Conservation (phyloP, 2,113 vertebrate species). For the Garra rufa region DNA sequence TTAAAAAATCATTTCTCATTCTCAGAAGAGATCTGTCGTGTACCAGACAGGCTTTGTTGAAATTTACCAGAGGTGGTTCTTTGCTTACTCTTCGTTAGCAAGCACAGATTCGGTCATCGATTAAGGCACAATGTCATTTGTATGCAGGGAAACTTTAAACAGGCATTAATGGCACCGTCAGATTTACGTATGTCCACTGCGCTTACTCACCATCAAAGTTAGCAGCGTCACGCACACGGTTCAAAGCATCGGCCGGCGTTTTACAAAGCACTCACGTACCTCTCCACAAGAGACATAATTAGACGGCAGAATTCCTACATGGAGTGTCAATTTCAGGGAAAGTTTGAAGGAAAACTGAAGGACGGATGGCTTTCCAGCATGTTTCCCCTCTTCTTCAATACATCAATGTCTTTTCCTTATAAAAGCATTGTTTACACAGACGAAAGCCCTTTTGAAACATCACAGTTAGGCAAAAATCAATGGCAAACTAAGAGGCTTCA, state of each 20-base stretch:
- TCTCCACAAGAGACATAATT: slow-evolving; percentile 18
- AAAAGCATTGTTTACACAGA: slow-evolving; percentile 31
- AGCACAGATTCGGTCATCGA: not conserved
- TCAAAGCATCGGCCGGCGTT: slow-evolving; percentile 6
- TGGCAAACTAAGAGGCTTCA: not conserved
- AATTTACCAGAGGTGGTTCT: slow-evolving; percentile 8
- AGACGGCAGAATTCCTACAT: not conserved
- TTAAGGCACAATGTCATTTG: not conserved
- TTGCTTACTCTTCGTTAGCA: slow-evolving; percentile 24
- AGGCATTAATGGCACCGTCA: not conserved
- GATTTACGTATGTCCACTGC: not conserved
- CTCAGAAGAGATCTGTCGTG: not conserved
- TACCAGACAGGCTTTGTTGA: not conserved
- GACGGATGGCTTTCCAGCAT: not conserved
- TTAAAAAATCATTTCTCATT: slow-evolving; percentile 1
- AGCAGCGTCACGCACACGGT: not conserved
- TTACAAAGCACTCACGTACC: not conserved
- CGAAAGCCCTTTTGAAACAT: not conserved
- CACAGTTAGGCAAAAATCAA: not conserved
- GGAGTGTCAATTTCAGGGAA: slow-evolving; percentile 13
- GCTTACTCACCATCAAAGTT: slow-evolving; percentile 17
- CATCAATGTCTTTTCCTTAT: not conserved
- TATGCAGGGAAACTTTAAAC: slow-evolving; percentile 27
- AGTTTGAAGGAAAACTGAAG: slow-evolving; percentile 36
- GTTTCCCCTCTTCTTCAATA: not conserved